Evolutionary conservation across 2,888 invertebrate species (phyloP), one percentile per base, ranked within the genome.

Genomic region (Elmis aenea): DNA sequence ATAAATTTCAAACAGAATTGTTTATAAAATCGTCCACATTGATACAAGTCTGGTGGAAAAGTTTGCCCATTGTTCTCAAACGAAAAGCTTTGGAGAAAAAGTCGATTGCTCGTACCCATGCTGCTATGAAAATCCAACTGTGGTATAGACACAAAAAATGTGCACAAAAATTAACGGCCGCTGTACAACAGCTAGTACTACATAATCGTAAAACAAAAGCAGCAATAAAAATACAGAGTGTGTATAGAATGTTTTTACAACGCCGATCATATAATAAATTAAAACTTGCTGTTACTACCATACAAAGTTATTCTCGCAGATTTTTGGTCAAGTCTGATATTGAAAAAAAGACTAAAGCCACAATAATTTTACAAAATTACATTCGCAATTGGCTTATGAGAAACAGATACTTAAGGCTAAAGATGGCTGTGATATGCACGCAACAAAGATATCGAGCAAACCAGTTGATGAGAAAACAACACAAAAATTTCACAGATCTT

Each of bases 1-100:
- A 90, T 58, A 85, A 84, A 49, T 85, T 85, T 64, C 79, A 86
- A 51, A 83, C 82, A 3, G 86, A 85, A 0, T 69, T 82, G 40
- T 83, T 83, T 52, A 76, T 78, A 44, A 79, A 77, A 50, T 82
- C 83, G 0, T 82, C 83, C 0, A 69, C 69, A 9, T 69, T 73
- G 0, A 72, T 87, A 32, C 84, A 85, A 57, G 68, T 58, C 1
- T 86, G 85, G 84, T 87, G 85, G 83, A 73, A 76, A 24, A 81
- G 78, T 60, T 63, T 79, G 15, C 71, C 71, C 25, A 77, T 83
- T 5, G 52, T 74, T 2, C 59, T 74, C 6, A 67, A 68, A 27
- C 61, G 74, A 8, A 60, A 67, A 36, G 67, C 71, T 36, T 57
- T 69, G 1, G 47, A 57, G 8, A 69, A 61, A 50, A 53, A 64